Evolutionary conservation across 1,140 invertebrate species (phyloP), one percentile per base, ranked within the genome.

Genomic region (Capitella teleta): DNA sequence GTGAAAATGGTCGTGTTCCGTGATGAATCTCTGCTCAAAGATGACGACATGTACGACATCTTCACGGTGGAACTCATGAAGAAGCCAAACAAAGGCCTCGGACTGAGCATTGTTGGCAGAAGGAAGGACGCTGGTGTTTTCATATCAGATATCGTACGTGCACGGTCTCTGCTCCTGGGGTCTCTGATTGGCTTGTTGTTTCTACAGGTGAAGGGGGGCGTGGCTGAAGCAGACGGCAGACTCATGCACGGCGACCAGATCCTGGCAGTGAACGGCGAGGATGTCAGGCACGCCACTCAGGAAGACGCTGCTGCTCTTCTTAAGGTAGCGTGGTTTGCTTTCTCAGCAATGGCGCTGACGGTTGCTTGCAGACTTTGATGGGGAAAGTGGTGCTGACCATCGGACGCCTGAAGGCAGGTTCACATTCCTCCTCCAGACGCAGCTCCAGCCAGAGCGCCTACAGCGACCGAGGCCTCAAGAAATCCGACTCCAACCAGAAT

Each of bases 241-340:
- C 79, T 98, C 48, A 84, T 88, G 74, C 85, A 86, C 63, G 93
- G 94, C 14, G 94, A 98, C 70, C 81, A 92, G 58, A 82, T 98
- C 40, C 71, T 92, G 10, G 76, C 86, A 24, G 86, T 98, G 0
- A 91, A 95, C 68, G 87, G 84, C 8, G 82, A 89, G 62, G 84
- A 93, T 62, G 74, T 98, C 25, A 82, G 83, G 49, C 79, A 81
- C 47, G 80, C 81, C 1, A 82, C 85, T 18, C 85, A 87, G 61
- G 84, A 92, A 58, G 82, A 93, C 57, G 86, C 85, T 14, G 90
- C 87, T 19, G 80, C 85, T 12, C 78, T 91, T n/a, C 75, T 95
- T 50, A 95, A 94, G 60, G 76, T 77, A 48, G n/a, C n/a, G n/a
- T n/a, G n/a, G n/a, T n/a, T n/a, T n/a, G n/a, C n/a, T n/a, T n/a